Conservation (phyloP, 2,888 invertebrate species). For the Serrognathus titanus region DNA sequence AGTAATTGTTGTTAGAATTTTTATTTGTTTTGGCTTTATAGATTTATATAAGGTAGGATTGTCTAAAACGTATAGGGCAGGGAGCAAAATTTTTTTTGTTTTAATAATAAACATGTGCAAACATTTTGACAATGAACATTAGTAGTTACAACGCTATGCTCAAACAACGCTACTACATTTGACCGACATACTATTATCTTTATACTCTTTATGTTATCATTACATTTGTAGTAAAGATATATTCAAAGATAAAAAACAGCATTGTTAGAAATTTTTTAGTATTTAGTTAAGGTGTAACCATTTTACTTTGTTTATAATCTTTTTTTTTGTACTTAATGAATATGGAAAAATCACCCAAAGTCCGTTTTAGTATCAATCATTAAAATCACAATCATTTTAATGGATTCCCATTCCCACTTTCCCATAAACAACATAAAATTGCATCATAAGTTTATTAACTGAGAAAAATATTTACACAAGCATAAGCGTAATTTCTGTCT, state of each 20-base stretch:
- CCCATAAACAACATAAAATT: too few relatives aligned
- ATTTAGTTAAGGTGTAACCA: slow-evolving; percentile 13
- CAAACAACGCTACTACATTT: slow-evolving; percentile 8
- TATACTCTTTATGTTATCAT: slow-evolving; percentile 3
- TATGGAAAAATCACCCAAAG: background rate
- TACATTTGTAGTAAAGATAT: slow-evolving; percentile 14
- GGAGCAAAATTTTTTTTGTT: background rate
- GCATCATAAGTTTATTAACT: too few relatives aligned
- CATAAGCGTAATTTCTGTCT: too few relatives aligned
- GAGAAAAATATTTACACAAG: too few relatives aligned
- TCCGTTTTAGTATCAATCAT: background rate
- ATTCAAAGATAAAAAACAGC: slow-evolving; percentile 19
- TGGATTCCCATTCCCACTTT: background rate
- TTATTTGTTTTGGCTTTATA: slow-evolving; percentile 6
- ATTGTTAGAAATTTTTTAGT: slow-evolving; percentile 10
- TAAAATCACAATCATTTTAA: background rate
- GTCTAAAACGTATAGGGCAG: slow-evolving; percentile 11
- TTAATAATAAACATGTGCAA: slow-evolving; percentile 12
- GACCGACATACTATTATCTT: slow-evolving; percentile 9
- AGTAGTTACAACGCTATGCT: slow-evolving; percentile 7
- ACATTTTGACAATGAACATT: slow-evolving; percentile 10
- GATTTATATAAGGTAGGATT: slow-evolving; percentile 9
- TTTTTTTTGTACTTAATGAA: slow-evolving; percentile 17
- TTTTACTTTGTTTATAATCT: slow-evolving; percentile 6
- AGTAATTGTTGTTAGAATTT: background rate